Percentiles rank a stretch among this genome's conserved stretches.
Conservation (phyloP, 2,113 vertebrate species). For the Phalacrocorax pelagicus region DNA sequence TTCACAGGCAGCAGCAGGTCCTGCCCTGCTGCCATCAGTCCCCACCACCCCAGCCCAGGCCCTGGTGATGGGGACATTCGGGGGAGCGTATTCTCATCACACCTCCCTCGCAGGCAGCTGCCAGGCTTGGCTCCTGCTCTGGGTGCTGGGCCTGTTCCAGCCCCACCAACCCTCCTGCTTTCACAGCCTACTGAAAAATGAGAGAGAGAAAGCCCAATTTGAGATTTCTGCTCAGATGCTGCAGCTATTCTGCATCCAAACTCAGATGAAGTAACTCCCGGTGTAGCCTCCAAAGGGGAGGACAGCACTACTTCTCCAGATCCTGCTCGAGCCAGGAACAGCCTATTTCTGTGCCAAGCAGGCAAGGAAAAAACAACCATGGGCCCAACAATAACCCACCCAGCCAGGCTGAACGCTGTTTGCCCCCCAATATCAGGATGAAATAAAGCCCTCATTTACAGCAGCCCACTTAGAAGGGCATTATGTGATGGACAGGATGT, state of each 20-base stretch:
- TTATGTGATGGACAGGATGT: not conserved
- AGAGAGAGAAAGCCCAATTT: accelerated
- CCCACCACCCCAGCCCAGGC: not conserved
- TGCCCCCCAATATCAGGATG: accelerated
- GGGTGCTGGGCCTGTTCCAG: not conserved
- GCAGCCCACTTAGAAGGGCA: not conserved
- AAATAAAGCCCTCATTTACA: not conserved
- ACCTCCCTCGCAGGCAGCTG: not conserved
- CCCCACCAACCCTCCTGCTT: not conserved
- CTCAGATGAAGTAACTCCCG: accelerated
- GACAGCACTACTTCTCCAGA: not conserved
- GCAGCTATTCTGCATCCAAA: not conserved
- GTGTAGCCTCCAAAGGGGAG: not conserved
- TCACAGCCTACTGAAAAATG: not conserved
- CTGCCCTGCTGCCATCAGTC: not conserved
- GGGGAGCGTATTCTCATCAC: not conserved
- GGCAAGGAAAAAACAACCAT: not conserved
- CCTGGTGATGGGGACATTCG: accelerated
- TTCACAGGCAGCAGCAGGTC: not conserved
- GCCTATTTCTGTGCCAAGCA: not conserved
- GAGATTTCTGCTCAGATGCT: not conserved
- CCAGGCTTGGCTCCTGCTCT: not conserved
- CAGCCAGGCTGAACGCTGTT: not conserved
- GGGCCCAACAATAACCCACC: not conserved
- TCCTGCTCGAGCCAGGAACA: not conserved